Evolutionary conservation across 2,888 invertebrate species (phyloP).

Genomic region (Ganaspis brasiliensis): DNA sequence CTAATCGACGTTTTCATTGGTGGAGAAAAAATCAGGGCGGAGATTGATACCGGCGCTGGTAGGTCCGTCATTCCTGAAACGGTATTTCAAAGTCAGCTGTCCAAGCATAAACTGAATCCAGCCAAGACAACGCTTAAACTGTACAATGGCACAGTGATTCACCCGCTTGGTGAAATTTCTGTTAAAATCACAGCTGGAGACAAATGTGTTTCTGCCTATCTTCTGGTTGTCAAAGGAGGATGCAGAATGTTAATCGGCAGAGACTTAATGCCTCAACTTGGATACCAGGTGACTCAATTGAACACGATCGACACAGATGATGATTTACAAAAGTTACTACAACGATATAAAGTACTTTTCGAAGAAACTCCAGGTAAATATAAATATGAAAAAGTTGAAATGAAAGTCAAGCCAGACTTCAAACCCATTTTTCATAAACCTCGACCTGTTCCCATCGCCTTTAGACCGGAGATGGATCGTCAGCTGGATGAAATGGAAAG

Average conservation of each 20-base stretch:
- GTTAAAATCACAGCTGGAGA: background rate
- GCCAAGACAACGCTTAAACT: background rate
- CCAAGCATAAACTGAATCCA: background rate
- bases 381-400: constrained; percentile 51
- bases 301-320: background rate
- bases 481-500: constrained; percentile 51
- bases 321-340: background rate
- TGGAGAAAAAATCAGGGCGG: background rate
- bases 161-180: background rate
- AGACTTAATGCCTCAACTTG: background rate
- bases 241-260: background rate
- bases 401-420: constrained; percentile 45
- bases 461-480: constrained; percentile 48
- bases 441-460: constrained; percentile 54
- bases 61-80: constrained; percentile 5
- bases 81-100: background rate
- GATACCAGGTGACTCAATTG: background rate
- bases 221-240: background rate
- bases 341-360: constrained; percentile 43
- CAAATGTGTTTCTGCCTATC: background rate
- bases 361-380: constrained; percentile 52
- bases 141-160: background rate
- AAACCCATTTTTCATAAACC: constrained; percentile 56
- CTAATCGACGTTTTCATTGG: background rate
- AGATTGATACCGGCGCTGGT: constrained; percentile 7